These are phyloP conservation scores for Cyclina sinensis DNA, from an alignment of 1,140 invertebrate species.

Conservation along the genomic window DNA sequence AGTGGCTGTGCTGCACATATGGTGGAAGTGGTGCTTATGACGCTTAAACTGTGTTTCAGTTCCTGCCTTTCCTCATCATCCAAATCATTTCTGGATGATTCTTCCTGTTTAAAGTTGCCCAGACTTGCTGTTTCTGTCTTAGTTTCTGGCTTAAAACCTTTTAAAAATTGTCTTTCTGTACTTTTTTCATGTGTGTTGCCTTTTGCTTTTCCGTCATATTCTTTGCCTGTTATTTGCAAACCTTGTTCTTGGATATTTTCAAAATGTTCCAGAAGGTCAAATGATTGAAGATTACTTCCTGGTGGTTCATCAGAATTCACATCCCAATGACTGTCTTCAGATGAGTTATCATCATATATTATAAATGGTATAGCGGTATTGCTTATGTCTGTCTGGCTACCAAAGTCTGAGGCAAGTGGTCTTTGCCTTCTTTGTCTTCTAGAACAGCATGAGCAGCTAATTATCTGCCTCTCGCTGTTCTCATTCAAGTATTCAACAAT, in stretches of 20 bases:
- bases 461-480: background rate
- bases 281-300: background rate
- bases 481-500: slow-evolving; percentile 14
- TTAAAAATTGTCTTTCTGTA: background rate
- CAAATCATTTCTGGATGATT: background rate
- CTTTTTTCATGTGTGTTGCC: background rate
- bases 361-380: slow-evolving; percentile 4
- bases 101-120: background rate
- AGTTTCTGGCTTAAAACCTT: background rate
- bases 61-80: background rate
- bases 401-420: background rate
- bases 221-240: background rate
- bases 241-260: background rate
- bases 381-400: slow-evolving; percentile 16
- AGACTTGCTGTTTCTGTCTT: background rate
- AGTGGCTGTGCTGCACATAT: background rate
- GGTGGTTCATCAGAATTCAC: background rate
- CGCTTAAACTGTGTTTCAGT: background rate
- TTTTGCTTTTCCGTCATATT: background rate
- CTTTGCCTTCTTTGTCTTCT: background rate
- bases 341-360: background rate
- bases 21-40: background rate
- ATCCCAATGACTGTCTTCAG: background rate
- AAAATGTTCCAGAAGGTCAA: background rate
- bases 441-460: background rate